Conservation (phyloP, 1,140 invertebrate genomes). For the Drosophila pruinosa region DNA sequence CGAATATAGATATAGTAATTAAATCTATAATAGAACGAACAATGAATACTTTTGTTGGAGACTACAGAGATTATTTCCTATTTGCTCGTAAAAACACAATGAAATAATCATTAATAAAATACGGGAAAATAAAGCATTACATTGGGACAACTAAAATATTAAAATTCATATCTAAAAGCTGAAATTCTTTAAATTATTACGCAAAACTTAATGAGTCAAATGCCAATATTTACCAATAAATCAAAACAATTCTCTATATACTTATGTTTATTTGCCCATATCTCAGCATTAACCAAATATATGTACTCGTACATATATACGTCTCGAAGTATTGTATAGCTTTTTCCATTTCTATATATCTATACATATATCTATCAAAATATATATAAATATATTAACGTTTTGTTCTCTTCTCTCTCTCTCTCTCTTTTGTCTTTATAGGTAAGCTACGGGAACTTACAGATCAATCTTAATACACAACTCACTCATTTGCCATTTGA, state of each 20-base stretch:
- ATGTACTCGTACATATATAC: background rate
- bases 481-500: constrained; percentile 3
- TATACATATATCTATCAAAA: constrained; percentile 2
- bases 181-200: background rate
- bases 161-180: background rate
- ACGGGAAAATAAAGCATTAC: no score
- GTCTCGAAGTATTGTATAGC: background rate
- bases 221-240: constrained; percentile 39
- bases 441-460: constrained; percentile 49
- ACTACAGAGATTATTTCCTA: background rate
- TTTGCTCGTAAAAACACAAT: background rate
- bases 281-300: background rate
- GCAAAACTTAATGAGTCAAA: constrained; percentile 1
- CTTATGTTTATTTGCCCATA: constrained; percentile 16
- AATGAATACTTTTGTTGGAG: background rate
- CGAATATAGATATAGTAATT: background rate
- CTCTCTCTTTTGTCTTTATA: constrained; percentile 31
- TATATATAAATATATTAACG: constrained; percentile 16
- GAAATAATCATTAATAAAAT: background rate
- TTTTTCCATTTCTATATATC: background rate
- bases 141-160: background rate
- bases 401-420: background rate
- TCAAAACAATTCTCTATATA: constrained; percentile 23
- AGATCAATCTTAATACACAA: background rate
- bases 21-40: background rate